phyloP scores from a whole-genome alignment of 2,888 invertebrate species.

The Aquatica leii region DNA sequence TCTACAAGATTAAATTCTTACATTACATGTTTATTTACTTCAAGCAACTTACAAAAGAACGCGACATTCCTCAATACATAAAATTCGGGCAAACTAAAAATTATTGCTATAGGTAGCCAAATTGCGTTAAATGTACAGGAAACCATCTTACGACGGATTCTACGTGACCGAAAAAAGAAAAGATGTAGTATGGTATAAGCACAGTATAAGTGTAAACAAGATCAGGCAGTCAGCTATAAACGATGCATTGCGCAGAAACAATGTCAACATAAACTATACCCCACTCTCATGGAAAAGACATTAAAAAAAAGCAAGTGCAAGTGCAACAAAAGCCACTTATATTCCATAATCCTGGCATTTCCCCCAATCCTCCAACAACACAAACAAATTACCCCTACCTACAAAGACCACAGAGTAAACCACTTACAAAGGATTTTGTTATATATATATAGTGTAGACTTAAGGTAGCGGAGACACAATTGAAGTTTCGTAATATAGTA shows the following conservation, averaged over 20 bases:
- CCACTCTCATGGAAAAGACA: no score
- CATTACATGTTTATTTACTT: neutral
- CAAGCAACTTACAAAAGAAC: neutral
- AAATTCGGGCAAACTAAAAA: neutral
- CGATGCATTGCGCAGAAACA: neutral
- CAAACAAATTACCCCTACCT: neutral
- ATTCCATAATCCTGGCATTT: neutral
- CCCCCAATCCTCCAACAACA: neutral
- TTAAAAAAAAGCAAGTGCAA: no score
- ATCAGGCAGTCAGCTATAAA: no score
- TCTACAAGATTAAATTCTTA: constrained; percentile 9
- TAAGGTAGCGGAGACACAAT: no score
- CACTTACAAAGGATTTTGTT: neutral
- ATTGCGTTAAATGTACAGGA: constrained; percentile 13
- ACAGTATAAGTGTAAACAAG: no score
- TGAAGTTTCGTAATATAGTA: no score
- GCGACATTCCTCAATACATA: neutral
- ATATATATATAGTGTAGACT: no score
- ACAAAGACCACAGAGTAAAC: neutral
- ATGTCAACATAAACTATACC: neutral
- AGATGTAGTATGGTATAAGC: no score
- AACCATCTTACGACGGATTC: neutral
- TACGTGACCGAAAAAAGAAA: neutral
- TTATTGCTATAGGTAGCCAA: constrained; percentile 4
- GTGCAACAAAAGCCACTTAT: no score